Evolutionary conservation across 2,113 vertebrate genomes (phyloP).

Genomic region (Coptodon rendalli): DNA sequence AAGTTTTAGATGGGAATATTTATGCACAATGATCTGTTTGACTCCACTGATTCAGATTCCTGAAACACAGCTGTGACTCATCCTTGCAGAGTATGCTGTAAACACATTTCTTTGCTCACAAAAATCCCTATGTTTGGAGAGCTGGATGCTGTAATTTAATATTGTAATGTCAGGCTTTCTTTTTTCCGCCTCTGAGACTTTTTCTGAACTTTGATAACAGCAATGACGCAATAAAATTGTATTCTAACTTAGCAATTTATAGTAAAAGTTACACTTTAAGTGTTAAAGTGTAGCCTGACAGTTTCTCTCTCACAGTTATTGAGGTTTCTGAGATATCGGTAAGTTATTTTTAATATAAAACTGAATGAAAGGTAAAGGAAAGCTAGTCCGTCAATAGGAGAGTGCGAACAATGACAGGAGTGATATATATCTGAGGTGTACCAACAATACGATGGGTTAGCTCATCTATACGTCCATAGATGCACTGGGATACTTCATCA

Average conservation of each 20-base stretch:
- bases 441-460: not conserved
- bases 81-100: not conserved
- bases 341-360: not conserved
- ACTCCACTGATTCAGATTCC: not conserved
- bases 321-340: not conserved
- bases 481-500: not conserved
- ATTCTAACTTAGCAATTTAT: rapidly evolving
- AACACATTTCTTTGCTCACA: not conserved
- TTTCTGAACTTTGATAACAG: not conserved
- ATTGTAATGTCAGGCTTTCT: not conserved
- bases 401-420: not conserved
- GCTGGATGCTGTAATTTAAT: not conserved
- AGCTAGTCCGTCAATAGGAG: not conserved
- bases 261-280: not conserved
- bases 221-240: not conserved
- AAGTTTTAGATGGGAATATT: not conserved
- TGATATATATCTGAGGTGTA: not conserved
- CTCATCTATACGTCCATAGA: not conserved
- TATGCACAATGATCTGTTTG: not conserved
- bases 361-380: not conserved
- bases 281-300: not conserved
- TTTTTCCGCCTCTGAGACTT: not conserved
- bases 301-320: not conserved
- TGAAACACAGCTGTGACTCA: not conserved
- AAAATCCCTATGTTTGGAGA: not conserved